Base-by-base conservation (phyloP, 2,888 invertebrate species). In the Clostera curtula region DNA sequence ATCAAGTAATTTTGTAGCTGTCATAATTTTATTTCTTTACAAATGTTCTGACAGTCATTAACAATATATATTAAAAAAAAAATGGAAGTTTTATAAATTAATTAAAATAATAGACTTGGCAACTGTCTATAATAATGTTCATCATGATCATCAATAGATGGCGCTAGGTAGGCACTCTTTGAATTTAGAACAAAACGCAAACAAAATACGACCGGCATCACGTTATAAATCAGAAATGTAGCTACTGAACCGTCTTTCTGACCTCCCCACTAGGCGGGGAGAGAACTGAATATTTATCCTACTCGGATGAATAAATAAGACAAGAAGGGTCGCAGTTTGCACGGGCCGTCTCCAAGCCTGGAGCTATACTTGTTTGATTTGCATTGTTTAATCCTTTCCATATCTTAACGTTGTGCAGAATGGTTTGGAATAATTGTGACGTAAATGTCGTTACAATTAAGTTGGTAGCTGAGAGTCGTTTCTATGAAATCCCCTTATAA, bases 231-330 rank as follows among this genome's bases (percentile, higher is more conserved):
- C 58, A 57, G 43, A 38, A 55, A 58, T 66, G 49, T 66, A 62
- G 64, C 67, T 58, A 40, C 49, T 49, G 49, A 39, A 56, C 60
- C 65, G 56, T 58, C 60, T 58, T 61, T 55, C 53, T 67, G 63
- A 62, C 67, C 52, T 58, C 59, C 55, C 57, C 56, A 48, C 46
- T 40, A 44, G 20, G 27, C 34, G 40, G 34, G 34, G 56, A 63
- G 67, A 61, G 47, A 68, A 70, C 71, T 72, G 75, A 77, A 80
- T 80, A 80, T 76, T 73, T 48, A 75, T 74, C 70, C 66, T 60
- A 68, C 59, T 64, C 71, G 63, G 73, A 80, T 82, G 77, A 82
- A 83, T 83, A 83, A 82, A 80, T 79, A 80, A 82, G 76, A 71
- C 64, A 60, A 58, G 61, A 51, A 68, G 76, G 76, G 77, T 70